Percentiles rank a stretch among this genome's conserved stretches.
Conservation (phyloP, 2,797 vertebrate species). For the Tokudaia tokunoshimensis region DNA sequence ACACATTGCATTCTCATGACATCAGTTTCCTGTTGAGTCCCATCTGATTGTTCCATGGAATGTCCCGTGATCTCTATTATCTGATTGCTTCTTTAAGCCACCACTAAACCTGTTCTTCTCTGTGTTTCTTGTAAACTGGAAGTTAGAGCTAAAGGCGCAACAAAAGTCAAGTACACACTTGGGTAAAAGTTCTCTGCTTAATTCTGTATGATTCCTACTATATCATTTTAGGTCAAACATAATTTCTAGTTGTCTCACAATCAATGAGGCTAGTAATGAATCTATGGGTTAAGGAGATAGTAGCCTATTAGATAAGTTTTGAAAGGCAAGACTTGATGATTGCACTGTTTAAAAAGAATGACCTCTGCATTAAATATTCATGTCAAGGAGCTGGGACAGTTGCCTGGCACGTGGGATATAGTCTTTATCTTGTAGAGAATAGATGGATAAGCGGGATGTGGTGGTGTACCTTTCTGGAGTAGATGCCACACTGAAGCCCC, state of each 20-base stretch:
- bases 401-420: neutral
- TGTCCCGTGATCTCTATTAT: neutral
- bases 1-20: slow-evolving; percentile 33
- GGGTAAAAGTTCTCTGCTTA: slow-evolving; percentile 15
- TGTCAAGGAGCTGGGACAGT: neutral
- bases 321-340: neutral
- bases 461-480: neutral
- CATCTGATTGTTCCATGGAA: neutral
- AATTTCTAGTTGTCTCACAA: neutral
- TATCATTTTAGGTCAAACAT: neutral
- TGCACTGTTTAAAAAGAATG: slow-evolving; percentile 32
- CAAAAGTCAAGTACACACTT: slow-evolving; percentile 3
- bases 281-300: neutral
- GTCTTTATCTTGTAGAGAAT: neutral
- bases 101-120: slow-evolving; percentile 50
- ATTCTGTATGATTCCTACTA: neutral
- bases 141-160: slow-evolving; percentile 22
- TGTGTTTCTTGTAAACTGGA: slow-evolving; percentile 29
- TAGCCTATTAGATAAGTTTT: neutral
- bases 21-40: neutral
- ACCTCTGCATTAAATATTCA: slow-evolving; percentile 14
- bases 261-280: neutral
- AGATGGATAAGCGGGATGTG: neutral
- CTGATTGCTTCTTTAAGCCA: slow-evolving; percentile 18
- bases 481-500: neutral